These are phyloP conservation scores for Poecilia wingei DNA, from an alignment of 2,797 vertebrate species.

Conservation along the genomic window DNA sequence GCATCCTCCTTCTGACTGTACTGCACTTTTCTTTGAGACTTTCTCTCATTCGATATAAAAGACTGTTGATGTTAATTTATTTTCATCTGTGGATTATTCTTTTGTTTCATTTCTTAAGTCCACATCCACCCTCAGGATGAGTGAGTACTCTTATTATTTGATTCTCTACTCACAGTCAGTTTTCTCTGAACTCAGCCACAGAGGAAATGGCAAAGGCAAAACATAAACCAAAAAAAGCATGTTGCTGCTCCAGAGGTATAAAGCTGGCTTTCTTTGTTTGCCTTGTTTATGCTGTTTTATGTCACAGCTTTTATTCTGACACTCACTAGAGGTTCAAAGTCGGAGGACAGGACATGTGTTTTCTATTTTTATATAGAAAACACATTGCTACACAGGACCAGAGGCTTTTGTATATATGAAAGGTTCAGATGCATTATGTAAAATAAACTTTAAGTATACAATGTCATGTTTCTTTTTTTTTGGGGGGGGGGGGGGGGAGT, in stretches of 20 bases:
- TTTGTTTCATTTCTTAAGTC: conserved; percentile 77
- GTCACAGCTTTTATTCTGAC: conserved; percentile 65
- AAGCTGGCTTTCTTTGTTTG: conserved; percentile 68
- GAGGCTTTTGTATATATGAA: conserved; percentile 48
- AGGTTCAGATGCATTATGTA: conserved; percentile 65
- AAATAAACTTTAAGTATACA: conserved; percentile 74
- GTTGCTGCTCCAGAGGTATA: conserved; percentile 62
- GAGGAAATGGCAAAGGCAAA: conserved; percentile 70
- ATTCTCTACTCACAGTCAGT: conserved; percentile 42
- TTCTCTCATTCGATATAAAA: conserved; percentile 75
- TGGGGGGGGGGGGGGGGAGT: too few relatives aligned
- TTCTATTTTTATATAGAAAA: conserved; percentile 37
- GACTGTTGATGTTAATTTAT: conserved; percentile 65
- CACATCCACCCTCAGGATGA: conserved; percentile 79
- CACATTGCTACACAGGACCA: conserved; percentile 34
- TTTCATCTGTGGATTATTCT: conserved; percentile 77
- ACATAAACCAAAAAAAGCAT: conserved; percentile 67
- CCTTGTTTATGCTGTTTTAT: conserved; percentile 44
- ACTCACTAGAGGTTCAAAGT: conserved; percentile 45
- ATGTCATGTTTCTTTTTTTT: background rate
- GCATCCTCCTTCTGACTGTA: conserved; percentile 66
- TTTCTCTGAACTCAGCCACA: conserved; percentile 61
- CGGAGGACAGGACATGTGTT: conserved; percentile 32
- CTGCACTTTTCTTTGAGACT: conserved; percentile 77
- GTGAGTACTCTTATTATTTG: conserved; percentile 57